These are phyloP conservation scores for Seira ritae DNA, from an alignment of 2,888 invertebrate species.

Conservation along the genomic window DNA sequence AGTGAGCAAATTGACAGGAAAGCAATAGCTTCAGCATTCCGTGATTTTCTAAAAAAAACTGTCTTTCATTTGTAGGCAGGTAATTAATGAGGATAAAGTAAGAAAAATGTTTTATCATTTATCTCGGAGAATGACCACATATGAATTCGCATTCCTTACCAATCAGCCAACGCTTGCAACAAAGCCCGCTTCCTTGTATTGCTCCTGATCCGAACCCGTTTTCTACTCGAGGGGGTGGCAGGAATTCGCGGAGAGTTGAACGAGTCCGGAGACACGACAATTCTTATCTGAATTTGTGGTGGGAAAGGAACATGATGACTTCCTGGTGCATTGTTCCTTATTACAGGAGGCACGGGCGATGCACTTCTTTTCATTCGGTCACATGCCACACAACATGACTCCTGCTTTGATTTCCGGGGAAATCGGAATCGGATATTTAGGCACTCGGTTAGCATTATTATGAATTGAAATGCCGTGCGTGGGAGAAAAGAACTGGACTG, in stretches of 20 bases:
- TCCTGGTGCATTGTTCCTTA: background rate
- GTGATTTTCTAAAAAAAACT: too few relatives aligned
- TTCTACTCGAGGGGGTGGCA: conserved; percentile 55
- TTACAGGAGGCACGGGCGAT: background rate
- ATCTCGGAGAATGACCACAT: too few relatives aligned
- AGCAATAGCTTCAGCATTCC: too few relatives aligned
- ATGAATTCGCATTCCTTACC: too few relatives aligned
- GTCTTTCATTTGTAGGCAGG: too few relatives aligned
- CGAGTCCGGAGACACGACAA: conserved; percentile 49
- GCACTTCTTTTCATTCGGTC: conserved; percentile 14
- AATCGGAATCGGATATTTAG: conserved; percentile 69
- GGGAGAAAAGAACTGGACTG: background rate
- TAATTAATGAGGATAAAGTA: too few relatives aligned
- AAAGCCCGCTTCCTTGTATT: conserved; percentile 63
- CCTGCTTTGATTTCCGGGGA: conserved; percentile 68
- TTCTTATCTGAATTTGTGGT: conserved; percentile 44
- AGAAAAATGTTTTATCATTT: too few relatives aligned
- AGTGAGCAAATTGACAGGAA: too few relatives aligned
- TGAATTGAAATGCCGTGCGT: background rate
- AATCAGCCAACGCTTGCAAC: conserved; percentile 69
- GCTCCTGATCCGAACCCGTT: conserved; percentile 55
- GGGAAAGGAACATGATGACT: background rate
- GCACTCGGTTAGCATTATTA: conserved; percentile 70
- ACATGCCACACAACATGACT: conserved; percentile 43
- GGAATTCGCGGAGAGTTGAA: conserved; percentile 54